Base-by-base conservation (phyloP, 2,797 vertebrate genomes). In the Chelon auratus region DNA sequence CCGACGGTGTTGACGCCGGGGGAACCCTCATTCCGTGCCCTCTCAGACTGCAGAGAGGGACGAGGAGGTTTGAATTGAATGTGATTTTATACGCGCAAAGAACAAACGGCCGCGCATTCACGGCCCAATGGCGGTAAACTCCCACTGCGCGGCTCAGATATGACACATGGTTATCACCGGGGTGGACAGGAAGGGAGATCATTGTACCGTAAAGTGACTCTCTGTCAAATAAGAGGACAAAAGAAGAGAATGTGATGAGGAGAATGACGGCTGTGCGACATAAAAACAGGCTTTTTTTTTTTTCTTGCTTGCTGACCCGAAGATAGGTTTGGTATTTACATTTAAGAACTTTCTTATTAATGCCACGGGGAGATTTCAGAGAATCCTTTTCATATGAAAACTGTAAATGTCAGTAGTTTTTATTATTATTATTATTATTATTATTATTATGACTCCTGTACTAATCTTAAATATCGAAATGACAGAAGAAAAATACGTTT, bases 71-170 rank as follows among this genome's bases (percentile, higher is more conserved):
- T 84, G 75, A 87, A 92, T 78, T 33, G 75, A 82, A 72, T 79
- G 72, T 73, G 84, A 91, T 87, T 89, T 77, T 54, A 64, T 64
- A 57, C 80, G 77, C 50, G 78, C 65, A 20, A 30, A 39, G 68
- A 72, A 65, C 37, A 47, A 30, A 54, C 24, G 24, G 24, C 24
- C 24, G 24, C 24, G 24, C 24, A 68, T 68, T 81, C 78, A 62
- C 53, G 73, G 67, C 60, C 55, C 53, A 48, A 59, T 37, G 71
- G 58, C 67, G 57, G 57, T 59, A 62, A 45, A 72, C 64, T 74
- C 79, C 75, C 33, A 22, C 68, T 40, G 71, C 43, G 74, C n/a
- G 1, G 51, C 72, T 77, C 67, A 67, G 65, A 84, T 60, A 24
- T 58, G 78, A 67, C 65, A 77, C 67, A 60, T 67, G 68, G 61